These are phyloP conservation scores for Eutrigla gurnardus DNA, from an alignment of 2,797 vertebrate genomes.

Conservation along the genomic window DNA sequence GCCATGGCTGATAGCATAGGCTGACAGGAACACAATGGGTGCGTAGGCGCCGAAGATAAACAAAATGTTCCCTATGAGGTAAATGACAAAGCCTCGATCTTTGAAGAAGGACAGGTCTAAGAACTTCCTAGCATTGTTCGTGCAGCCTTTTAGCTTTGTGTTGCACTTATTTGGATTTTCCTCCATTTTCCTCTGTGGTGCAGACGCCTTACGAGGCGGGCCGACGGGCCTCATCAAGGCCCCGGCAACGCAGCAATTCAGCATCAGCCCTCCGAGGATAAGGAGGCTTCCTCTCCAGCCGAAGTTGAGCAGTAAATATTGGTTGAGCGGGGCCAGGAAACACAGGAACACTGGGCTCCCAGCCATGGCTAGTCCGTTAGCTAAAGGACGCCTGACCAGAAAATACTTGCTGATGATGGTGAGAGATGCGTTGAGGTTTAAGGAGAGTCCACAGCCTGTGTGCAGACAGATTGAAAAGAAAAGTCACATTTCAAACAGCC, in stretches of 20 bases:
- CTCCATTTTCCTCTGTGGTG: constrained; percentile 29
- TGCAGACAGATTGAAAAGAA: constrained; percentile 38
- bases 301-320: constrained; percentile 83
- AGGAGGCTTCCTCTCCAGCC: constrained; percentile 90
- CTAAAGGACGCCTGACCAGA: constrained; percentile 83
- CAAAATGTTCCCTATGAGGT: constrained; percentile 85
- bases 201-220: not conserved
- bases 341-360: constrained; percentile 87
- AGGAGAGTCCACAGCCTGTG: constrained; percentile 86
- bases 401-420: constrained; percentile 91
- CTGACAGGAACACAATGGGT: constrained; percentile 87
- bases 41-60: constrained; percentile 89
- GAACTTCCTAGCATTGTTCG: constrained; percentile 74
- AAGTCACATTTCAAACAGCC: constrained; percentile 29
- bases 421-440: constrained; percentile 90
- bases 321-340: constrained; percentile 86
- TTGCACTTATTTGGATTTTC: not conserved
- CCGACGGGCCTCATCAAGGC: constrained; percentile 86
- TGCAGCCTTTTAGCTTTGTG: constrained; percentile 58
- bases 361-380: constrained; percentile 88
- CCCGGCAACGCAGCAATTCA: constrained; percentile 89
- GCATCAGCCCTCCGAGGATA: constrained; percentile 86
- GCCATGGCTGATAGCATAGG: constrained; percentile 82
- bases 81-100: constrained; percentile 88
- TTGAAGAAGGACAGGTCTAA: constrained; percentile 88